Evolutionary conservation across 1,140 invertebrate species (phyloP).

Genomic region (Agrilus planipennis): DNA sequence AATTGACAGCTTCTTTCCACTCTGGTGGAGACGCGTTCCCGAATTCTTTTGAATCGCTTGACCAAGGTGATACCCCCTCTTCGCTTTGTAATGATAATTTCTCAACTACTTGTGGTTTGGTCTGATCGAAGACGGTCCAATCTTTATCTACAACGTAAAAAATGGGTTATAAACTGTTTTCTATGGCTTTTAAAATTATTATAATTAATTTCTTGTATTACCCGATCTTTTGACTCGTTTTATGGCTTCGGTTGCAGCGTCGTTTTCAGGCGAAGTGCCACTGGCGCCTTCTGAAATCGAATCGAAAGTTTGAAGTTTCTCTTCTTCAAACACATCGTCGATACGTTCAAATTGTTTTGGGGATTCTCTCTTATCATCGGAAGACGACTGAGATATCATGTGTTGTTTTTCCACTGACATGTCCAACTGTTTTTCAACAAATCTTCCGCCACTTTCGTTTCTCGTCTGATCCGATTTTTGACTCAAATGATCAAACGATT

Average conservation of each 20-base stretch:
- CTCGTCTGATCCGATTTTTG: constrained; percentile 18
- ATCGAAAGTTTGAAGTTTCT: constrained; percentile 36
- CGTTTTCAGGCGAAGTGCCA: constrained; percentile 45
- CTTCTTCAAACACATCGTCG: constrained; percentile 30
- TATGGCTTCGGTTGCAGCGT: constrained; percentile 34
- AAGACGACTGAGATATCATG: neutral
- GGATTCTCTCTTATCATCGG: constrained; percentile 1
- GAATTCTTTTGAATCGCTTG: constrained; percentile 60
- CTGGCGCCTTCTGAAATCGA: constrained; percentile 46
- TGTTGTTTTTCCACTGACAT: no score
- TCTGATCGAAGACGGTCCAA: constrained; percentile 33
- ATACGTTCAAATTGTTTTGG: constrained; percentile 18
- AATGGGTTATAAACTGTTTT: no score
- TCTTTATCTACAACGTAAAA: constrained; percentile 27
- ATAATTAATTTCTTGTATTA: no score
- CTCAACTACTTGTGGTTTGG: constrained; percentile 18
- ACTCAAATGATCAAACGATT: no score
- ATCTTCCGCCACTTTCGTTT: constrained; percentile 23
- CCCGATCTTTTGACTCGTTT: constrained; percentile 25
- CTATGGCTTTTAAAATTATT: no score
- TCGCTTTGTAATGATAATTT: constrained; percentile 34
- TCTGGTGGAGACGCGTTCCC: constrained; percentile 34
- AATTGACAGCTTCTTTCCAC: constrained; percentile 38
- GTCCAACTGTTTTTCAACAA: constrained; percentile 20
- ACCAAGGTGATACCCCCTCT: constrained; percentile 57